These are phyloP conservation scores for Corythornis cristatus DNA, from an alignment of 2,113 vertebrate genomes.

Conservation along the genomic window DNA sequence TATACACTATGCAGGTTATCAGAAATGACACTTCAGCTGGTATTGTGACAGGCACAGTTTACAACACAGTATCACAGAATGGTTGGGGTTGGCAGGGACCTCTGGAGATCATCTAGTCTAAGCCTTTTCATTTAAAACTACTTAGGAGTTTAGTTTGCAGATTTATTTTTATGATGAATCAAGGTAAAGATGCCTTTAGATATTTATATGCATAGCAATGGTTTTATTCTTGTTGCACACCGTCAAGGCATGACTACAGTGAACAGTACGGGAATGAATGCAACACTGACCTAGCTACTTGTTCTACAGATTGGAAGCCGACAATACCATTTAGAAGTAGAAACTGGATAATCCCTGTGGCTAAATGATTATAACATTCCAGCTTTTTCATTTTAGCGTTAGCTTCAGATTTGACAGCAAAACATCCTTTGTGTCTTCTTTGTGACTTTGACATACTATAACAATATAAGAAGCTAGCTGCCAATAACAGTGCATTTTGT, in stretches of 20 bases:
- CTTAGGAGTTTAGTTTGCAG: constrained; percentile 4
- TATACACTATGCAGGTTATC: not conserved
- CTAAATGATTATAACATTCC: not conserved
- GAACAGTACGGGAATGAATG: not conserved
- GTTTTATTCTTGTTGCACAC: not conserved
- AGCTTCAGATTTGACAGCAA: not conserved
- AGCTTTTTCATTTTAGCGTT: not conserved
- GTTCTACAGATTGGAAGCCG: not conserved
- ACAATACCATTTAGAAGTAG: not conserved
- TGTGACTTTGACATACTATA: not conserved
- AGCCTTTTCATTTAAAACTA: not conserved
- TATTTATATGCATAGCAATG: not conserved
- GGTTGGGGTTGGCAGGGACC: not conserved
- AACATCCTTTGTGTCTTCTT: not conserved
- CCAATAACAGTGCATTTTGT: not conserved
- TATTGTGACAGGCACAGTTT: not conserved
- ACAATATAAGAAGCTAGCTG: not conserved
- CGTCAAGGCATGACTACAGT: not conserved
- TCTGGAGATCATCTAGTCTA: not conserved
- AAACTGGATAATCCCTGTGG: not conserved
- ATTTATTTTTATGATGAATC: constrained; percentile 16
- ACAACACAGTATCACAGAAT: not conserved
- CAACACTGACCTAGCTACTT: not conserved
- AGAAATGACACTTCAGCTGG: not conserved
- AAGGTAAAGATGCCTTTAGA: not conserved